Conservation (phyloP, 1,140 invertebrate genomes). For the Zaprionus camerounensis region DNA sequence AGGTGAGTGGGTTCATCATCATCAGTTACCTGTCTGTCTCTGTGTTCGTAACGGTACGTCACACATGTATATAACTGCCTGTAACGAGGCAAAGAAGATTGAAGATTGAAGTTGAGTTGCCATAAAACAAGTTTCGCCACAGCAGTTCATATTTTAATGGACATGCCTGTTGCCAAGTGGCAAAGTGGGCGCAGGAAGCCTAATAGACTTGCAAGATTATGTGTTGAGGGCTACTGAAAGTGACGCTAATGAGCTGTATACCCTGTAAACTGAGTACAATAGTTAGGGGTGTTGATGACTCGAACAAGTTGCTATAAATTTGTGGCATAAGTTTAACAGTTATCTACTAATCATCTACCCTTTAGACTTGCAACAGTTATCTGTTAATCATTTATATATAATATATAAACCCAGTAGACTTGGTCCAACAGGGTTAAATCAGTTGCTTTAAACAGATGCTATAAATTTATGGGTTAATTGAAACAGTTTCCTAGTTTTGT, state of each 20-base stretch:
- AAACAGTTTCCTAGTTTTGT: not conserved
- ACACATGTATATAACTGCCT: not conserved
- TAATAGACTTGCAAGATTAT: not conserved
- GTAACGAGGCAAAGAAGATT: slow-evolving; percentile 12
- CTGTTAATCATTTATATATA: too few species aligned
- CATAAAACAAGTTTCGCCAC: slow-evolving; percentile 15
- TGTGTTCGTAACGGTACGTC: not conserved
- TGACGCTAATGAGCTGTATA: not conserved
- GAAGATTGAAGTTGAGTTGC: slow-evolving; percentile 6
- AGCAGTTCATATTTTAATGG: slow-evolving; percentile 11
- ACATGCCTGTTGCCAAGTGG: slow-evolving; percentile 12
- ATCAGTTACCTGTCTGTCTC: too few species aligned
- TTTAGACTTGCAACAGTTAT: not conserved
- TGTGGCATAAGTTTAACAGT: not conserved
- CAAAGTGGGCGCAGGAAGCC: not conserved
- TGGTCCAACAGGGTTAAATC: too few species aligned
- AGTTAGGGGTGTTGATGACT: not conserved
- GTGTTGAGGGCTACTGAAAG: not conserved
- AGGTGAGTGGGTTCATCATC: slow-evolving; percentile 81
- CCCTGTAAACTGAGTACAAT: not conserved
- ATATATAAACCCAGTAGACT: too few species aligned
- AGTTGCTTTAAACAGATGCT: not conserved
- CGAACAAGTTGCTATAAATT: not conserved
- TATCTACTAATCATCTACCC: not conserved
- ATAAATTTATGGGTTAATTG: not conserved